phyloP scores from a whole-genome alignment of 2,797 vertebrate genomes.

The Bovichtus diacanthus region DNA sequence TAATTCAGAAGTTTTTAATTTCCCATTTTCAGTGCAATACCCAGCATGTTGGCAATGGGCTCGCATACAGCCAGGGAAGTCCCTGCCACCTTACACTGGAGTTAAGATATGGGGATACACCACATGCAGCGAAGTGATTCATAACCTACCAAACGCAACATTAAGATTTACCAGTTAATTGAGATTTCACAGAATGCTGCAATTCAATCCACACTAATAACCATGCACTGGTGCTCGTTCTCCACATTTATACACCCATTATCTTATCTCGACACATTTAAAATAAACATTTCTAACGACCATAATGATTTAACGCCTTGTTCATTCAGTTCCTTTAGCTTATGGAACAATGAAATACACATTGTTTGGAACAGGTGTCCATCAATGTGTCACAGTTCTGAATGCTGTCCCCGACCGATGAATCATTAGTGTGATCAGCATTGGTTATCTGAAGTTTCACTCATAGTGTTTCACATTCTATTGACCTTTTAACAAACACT shows the following conservation, averaged over 20 bases:
- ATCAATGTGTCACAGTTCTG: conserved; percentile 31
- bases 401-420: conserved; percentile 34
- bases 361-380: conserved; percentile 17
- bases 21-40: not conserved
- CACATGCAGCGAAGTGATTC: not conserved
- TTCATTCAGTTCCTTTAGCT: not conserved
- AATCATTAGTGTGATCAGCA: conserved; percentile 41
- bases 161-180: conserved; percentile 17
- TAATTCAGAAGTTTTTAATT: not conserved
- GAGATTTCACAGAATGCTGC: conserved; percentile 38
- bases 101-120: not conserved
- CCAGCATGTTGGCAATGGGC: not conserved
- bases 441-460: conserved; percentile 26
- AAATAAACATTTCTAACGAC: not conserved
- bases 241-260: not conserved
- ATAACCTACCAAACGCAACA: not conserved
- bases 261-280: not conserved
- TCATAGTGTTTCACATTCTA: not conserved
- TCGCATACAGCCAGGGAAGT: conserved; percentile 5
- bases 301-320: not conserved
- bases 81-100: not conserved
- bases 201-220: conserved; percentile 9
- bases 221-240: not conserved
- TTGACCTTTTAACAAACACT: conserved; percentile 13
- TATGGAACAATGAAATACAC: not conserved